These are phyloP conservation scores for Protobothrops flavoviridis DNA, from an alignment of 2,113 vertebrate genomes.

Conservation along the genomic window DNA sequence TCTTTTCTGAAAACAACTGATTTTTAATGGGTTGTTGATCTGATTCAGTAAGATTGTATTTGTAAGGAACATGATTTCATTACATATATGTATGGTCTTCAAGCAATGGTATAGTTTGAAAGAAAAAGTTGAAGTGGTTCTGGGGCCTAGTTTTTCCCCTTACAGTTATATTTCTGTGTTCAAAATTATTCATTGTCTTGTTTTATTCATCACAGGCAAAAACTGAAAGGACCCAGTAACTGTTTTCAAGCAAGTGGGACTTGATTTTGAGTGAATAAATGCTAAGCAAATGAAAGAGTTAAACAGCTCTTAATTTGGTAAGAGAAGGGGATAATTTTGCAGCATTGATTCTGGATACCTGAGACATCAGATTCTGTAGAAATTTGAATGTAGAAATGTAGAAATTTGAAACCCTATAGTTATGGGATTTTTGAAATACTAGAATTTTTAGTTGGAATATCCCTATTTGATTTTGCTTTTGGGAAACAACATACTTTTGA, in stretches of 20 bases:
- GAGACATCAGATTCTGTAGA: not conserved
- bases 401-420: not conserved
- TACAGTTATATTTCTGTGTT: not conserved
- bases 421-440: not conserved
- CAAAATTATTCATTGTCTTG: not conserved
- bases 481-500: not conserved
- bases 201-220: not conserved
- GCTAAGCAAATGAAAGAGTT: not conserved
- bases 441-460: too few relatives aligned
- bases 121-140: not conserved
- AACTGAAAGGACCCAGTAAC: not conserved
- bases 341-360: not conserved
- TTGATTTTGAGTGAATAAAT: not conserved
- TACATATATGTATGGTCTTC: not conserved
- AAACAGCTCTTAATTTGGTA: not conserved
- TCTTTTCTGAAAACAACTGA: not conserved
- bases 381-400: not conserved
- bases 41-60: not conserved
- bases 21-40: not conserved
- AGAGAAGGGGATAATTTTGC: not conserved
- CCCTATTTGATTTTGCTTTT: not conserved
- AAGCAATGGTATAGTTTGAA: not conserved
- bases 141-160: not conserved
- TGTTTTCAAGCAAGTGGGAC: not conserved
- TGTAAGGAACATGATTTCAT: not conserved